Conservation (phyloP, 2,888 invertebrate genomes). For the Iphiclides podalirius region DNA sequence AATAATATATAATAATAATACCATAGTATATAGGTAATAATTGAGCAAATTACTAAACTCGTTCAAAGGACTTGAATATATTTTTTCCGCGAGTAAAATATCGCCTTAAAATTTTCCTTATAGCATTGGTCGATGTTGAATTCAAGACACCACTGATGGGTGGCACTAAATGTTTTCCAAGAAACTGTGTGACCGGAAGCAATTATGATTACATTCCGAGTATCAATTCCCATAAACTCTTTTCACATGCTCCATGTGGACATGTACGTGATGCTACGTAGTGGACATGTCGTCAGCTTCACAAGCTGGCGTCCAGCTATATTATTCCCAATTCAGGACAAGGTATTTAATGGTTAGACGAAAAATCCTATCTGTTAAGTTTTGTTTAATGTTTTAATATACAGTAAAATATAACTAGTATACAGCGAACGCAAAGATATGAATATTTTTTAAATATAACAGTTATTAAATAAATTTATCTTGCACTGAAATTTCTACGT, state of each 20-base stretch:
- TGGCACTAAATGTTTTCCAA: conserved; percentile 37
- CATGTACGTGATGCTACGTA: conserved; percentile 55
- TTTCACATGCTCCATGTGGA: conserved; percentile 50
- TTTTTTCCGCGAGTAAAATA: no score
- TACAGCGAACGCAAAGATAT: no score
- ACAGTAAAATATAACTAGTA: no score
- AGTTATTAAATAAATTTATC: no score
- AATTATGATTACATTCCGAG: conserved; percentile 58
- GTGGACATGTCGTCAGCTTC: conserved; percentile 29
- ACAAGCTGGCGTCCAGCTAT: conserved; percentile 14
- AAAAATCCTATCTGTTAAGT: no score
- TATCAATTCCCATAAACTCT: conserved; percentile 56
- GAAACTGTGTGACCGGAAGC: conserved; percentile 65
- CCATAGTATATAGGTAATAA: no score
- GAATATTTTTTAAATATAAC: no score
- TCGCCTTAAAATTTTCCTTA: conserved; percentile 16
- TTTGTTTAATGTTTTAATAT: no score
- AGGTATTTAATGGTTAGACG: not conserved
- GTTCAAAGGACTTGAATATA: no score
- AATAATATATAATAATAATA: no score
- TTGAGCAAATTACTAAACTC: no score
- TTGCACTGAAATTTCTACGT: no score
- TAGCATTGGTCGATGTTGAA: conserved; percentile 1
- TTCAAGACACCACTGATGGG: conserved; percentile 5
- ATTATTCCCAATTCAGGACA: not conserved